These are phyloP conservation scores for Mallotus villosus DNA, from an alignment of 2,797 vertebrate genomes.

Conservation along the genomic window DNA sequence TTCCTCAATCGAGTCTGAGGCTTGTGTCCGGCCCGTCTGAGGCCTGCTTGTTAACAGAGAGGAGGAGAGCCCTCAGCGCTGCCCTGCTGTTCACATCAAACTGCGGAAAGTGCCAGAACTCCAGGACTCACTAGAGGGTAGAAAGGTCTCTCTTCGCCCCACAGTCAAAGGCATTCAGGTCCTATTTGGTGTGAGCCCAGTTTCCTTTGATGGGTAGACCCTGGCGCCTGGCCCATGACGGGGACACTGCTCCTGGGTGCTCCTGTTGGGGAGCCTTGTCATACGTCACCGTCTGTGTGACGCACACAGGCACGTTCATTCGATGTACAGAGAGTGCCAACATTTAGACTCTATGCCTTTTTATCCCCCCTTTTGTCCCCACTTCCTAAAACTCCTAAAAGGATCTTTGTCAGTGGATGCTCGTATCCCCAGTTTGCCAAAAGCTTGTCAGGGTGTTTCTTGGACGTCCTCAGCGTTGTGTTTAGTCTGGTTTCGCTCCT, in stretches of 20 bases:
- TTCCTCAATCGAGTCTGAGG: conserved; percentile 84
- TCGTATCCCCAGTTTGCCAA: not conserved
- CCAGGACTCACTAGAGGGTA: not conserved
- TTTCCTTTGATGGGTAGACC: not conserved
- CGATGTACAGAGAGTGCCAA: not conserved
- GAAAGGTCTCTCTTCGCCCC: not conserved
- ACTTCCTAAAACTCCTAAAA: not conserved
- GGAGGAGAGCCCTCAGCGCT: not conserved
- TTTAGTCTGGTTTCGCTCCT: not conserved
- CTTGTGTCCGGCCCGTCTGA: not conserved
- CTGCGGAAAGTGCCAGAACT: not conserved
- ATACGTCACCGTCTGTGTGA: not conserved
- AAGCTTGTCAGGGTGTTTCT: not conserved
- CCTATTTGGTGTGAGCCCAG: not conserved
- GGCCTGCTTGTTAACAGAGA: not conserved
- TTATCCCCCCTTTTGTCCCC: too few species aligned
- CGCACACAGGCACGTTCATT: not conserved
- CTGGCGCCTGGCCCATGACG: not conserved
- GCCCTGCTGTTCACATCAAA: not conserved
- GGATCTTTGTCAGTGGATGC: not conserved
- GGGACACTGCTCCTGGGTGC: not conserved
- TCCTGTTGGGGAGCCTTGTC: too few species aligned
- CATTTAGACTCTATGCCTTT: not conserved
- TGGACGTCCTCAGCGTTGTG: not conserved
- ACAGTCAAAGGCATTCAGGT: not conserved